Percentiles rank a stretch among this genome's conserved stretches.
phyloP scores from a whole-genome alignment of 2,797 vertebrate genomes.

The Halcyon badia region DNA sequence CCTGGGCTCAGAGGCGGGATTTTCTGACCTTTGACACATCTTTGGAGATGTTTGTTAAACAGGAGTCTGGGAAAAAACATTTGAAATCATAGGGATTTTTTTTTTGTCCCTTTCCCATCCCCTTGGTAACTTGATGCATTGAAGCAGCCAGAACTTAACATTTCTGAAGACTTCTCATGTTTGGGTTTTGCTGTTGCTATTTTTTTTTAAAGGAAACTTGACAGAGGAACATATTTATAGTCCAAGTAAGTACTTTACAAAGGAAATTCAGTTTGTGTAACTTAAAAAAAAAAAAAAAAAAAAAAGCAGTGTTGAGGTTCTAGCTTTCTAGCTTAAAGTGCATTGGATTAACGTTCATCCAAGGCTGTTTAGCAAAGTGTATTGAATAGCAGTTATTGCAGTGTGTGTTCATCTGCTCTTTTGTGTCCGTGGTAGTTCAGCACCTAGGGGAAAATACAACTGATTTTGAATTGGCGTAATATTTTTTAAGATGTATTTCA shows the following conservation, averaged over 20 bases:
- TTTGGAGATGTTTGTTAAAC: slow-evolving; percentile 68
- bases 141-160: slow-evolving; percentile 41
- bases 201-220: slow-evolving; percentile 77
- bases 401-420: slow-evolving; percentile 17
- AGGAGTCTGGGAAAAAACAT: slow-evolving; percentile 62
- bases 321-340: slow-evolving; percentile 62
- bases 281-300: neutral
- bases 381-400: slow-evolving; percentile 26
- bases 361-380: slow-evolving; percentile 47
- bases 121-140: slow-evolving; percentile 72
- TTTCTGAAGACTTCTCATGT: slow-evolving; percentile 71
- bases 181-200: slow-evolving; percentile 65
- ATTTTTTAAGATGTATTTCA: slow-evolving; percentile 64
- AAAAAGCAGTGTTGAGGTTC: slow-evolving; percentile 39
- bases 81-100: slow-evolving; percentile 16
- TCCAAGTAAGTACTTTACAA: slow-evolving; percentile 82
- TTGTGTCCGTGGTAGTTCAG: slow-evolving; percentile 24
- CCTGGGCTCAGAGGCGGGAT: slow-evolving; percentile 61
- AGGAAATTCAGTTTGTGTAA: slow-evolving; percentile 73
- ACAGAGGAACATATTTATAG: slow-evolving; percentile 78
- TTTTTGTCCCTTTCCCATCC: slow-evolving; percentile 6
- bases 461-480: slow-evolving; percentile 59
- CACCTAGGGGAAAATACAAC: slow-evolving; percentile 68
- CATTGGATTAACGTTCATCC: slow-evolving; percentile 62
- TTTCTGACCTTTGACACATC: slow-evolving; percentile 75